Conservation (phyloP, 2,113 vertebrate genomes). For the Hylia prasina region DNA sequence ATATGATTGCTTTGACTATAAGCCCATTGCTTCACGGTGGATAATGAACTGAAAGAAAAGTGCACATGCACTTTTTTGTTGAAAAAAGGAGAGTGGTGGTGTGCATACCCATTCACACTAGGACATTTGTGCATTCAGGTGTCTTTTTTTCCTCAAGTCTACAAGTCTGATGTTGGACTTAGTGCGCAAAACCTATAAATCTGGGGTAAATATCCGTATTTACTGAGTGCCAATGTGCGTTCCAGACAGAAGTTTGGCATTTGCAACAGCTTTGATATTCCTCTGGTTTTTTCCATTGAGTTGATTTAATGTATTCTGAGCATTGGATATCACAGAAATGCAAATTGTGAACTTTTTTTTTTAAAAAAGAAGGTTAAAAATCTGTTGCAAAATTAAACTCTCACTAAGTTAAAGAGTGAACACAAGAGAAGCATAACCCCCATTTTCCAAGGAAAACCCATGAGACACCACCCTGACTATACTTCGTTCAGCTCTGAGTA, state of each 20-base stretch:
- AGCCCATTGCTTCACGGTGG: not conserved
- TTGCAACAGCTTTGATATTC: not conserved
- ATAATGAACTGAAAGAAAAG: not conserved
- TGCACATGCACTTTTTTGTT: not conserved
- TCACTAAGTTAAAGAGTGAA: not conserved
- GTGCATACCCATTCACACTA: not conserved
- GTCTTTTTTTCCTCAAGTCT: not conserved
- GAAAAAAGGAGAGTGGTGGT: not conserved
- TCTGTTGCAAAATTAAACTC: not conserved
- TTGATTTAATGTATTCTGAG: not conserved
- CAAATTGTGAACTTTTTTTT: not conserved
- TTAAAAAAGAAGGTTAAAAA: not conserved
- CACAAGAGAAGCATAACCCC: not conserved
- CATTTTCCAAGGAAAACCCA: not conserved
- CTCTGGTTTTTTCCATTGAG: not conserved
- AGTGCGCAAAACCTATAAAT: not conserved
- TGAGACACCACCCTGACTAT: not conserved
- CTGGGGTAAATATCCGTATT: not conserved
- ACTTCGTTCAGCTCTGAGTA: not conserved
- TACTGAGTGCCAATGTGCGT: not conserved
- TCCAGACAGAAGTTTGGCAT: slow-evolving; percentile 5
- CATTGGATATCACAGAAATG: not conserved
- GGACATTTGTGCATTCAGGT: not conserved
- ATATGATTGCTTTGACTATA: not conserved
- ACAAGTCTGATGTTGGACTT: not conserved